phyloP scores from a whole-genome alignment of 2,113 vertebrate genomes.

The Heloderma charlesbogerti region DNA sequence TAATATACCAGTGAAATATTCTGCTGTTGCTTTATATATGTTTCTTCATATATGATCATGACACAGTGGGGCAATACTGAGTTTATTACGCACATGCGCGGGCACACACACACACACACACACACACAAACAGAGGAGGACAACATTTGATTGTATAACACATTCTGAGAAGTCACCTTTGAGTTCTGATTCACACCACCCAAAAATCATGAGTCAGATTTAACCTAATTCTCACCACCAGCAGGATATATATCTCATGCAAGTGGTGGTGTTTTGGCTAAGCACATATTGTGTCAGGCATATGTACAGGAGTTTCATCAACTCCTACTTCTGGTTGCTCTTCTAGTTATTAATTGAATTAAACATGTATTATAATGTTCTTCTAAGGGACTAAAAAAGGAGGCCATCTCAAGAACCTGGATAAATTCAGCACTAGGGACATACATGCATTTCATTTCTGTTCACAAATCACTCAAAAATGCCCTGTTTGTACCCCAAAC shows the following conservation, averaged over 20 bases:
- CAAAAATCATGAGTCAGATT: neutral
- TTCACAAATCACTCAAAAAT: too few relatives aligned
- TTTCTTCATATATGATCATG: slow-evolving; percentile 59
- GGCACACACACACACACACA: neutral
- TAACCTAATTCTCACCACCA: neutral
- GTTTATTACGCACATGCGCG: too few relatives aligned
- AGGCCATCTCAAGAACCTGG: neutral
- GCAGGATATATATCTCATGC: neutral
- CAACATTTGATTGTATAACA: slow-evolving; percentile 70
- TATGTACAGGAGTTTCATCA: too few relatives aligned
- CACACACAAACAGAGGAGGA: slow-evolving; percentile 36
- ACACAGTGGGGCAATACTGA: slow-evolving; percentile 63
- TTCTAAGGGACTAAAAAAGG: neutral
- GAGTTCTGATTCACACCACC: slow-evolving; percentile 24
- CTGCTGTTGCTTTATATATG: slow-evolving; percentile 61
- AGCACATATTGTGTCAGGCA: neutral
- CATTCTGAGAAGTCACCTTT: slow-evolving; percentile 29
- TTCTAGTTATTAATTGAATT: neutral
- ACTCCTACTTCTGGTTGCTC: neutral
- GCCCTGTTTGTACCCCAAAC: too few relatives aligned
- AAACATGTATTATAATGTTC: neutral
- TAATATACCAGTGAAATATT: slow-evolving; percentile 52
- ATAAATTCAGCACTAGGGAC: neutral
- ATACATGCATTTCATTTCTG: too few relatives aligned
- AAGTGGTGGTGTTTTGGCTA: neutral